Conservation (phyloP, 2,888 invertebrate species). For the Erebia palarica region DNA sequence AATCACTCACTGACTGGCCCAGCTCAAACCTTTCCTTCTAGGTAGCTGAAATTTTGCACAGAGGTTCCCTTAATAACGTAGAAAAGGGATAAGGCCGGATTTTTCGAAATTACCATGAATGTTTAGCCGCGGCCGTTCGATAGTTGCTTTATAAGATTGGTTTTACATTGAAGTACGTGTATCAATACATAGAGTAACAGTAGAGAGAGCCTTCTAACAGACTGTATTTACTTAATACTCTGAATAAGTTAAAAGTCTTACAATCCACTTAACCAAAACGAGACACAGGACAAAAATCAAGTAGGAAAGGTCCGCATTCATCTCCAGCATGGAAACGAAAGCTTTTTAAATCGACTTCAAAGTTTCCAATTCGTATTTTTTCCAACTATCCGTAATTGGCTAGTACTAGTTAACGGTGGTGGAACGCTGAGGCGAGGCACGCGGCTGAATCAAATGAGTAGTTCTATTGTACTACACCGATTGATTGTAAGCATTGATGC, state of each 20-base stretch:
- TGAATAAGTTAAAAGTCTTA: conserved; percentile 46
- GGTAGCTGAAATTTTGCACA: no score
- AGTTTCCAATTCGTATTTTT: neutral
- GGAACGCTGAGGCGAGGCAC: conserved; percentile 28
- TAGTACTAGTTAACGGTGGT: conserved; percentile 15
- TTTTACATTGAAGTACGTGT: no score
- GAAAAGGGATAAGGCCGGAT: no score
- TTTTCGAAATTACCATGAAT: no score
- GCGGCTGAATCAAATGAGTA: conserved; percentile 37
- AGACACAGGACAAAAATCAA: conserved; percentile 48
- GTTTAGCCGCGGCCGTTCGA: no score
- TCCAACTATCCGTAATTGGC: neutral
- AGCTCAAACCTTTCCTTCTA: no score
- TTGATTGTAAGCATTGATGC: conserved; percentile 33
- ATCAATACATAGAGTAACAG: no score
- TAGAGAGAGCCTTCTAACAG: no score
- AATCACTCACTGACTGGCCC: no score
- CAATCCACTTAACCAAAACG: conserved; percentile 56
- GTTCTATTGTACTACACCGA: conserved; percentile 33
- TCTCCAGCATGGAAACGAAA: conserved; percentile 33
- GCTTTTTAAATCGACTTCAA: neutral
- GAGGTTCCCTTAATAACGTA: no score
- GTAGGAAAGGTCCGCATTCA: conserved; percentile 59
- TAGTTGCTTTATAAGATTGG: no score
- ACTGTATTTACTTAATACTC: neutral